Conservation (phyloP, 2,888 invertebrate genomes). For the Brachyptera risi region DNA sequence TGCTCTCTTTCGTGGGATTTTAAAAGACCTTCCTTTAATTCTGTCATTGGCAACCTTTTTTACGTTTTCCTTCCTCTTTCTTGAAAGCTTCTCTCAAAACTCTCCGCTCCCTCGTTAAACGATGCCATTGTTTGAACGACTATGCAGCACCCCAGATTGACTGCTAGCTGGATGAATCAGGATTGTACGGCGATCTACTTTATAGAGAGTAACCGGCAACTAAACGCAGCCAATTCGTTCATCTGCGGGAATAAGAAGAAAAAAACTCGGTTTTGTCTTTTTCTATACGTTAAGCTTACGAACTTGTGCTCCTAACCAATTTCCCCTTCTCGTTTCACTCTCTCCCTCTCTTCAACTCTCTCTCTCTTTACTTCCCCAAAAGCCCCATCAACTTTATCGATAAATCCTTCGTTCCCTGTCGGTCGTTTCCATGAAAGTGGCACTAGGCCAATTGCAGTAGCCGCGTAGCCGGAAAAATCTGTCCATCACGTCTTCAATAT, state of each 20-base stretch:
- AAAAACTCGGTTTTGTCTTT: neutral
- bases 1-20: constrained; percentile 1
- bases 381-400: constrained; percentile 22
- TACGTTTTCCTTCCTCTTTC: neutral
- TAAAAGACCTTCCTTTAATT: constrained; percentile 7
- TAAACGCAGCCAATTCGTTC: constrained; percentile 15
- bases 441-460: constrained; percentile 19
- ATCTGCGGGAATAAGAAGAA: neutral
- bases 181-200: neutral
- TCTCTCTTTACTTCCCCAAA: constrained; percentile 17
- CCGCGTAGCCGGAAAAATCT: constrained; percentile 13
- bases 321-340: constrained; percentile 2
- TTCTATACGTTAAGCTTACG: neutral
- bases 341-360: constrained; percentile 3
- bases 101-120: constrained; percentile 12
- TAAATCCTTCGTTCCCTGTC: constrained; percentile 19
- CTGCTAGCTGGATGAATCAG: neutral
- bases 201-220: constrained; percentile 9
- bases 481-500: constrained; percentile 8
- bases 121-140: constrained; percentile 16
- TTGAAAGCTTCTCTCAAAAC: constrained; percentile 9
- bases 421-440: constrained; percentile 19
- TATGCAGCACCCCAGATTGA: neutral
- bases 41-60: constrained; percentile 17
- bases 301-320: constrained; percentile 16